Evolutionary conservation across 2,113 vertebrate species (phyloP).

Genomic region (Lophotis ruficrista): DNA sequence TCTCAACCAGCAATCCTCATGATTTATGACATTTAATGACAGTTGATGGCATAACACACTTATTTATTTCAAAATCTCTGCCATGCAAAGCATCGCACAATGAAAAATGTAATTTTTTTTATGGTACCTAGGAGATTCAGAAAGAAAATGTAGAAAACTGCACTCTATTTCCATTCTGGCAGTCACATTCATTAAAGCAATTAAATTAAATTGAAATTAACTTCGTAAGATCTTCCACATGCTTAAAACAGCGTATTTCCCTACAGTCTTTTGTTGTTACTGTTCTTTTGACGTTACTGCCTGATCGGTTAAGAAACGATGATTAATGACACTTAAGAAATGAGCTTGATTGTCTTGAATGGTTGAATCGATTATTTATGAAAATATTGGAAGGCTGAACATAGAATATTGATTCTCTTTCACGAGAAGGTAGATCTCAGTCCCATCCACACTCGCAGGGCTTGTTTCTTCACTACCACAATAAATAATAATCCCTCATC

Average conservation of each 20-base stretch:
- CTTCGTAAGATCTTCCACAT: background rate
- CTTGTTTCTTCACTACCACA: background rate
- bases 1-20: background rate
- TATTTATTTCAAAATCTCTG: slow-evolving; percentile 47
- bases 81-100: background rate
- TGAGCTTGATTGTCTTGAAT: background rate
- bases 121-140: background rate
- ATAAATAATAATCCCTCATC: background rate
- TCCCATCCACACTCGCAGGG: too few species aligned
- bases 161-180: background rate
- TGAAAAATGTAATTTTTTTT: background rate
- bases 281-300: background rate
- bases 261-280: background rate
- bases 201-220: slow-evolving; percentile 28
- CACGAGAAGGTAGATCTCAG: rapidly evolving
- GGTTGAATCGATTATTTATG: background rate
- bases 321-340: background rate
- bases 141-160: background rate
- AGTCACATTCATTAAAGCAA: slow-evolving; percentile 15
- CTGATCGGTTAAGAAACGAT: background rate
- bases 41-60: slow-evolving; percentile 23
- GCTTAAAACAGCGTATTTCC: background rate
- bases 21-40: slow-evolving; percentile 34
- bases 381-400: background rate
- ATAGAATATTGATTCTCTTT: background rate